These are phyloP conservation scores for Arenaria interpres DNA, from an alignment of 2,113 vertebrate genomes.

Conservation along the genomic window DNA sequence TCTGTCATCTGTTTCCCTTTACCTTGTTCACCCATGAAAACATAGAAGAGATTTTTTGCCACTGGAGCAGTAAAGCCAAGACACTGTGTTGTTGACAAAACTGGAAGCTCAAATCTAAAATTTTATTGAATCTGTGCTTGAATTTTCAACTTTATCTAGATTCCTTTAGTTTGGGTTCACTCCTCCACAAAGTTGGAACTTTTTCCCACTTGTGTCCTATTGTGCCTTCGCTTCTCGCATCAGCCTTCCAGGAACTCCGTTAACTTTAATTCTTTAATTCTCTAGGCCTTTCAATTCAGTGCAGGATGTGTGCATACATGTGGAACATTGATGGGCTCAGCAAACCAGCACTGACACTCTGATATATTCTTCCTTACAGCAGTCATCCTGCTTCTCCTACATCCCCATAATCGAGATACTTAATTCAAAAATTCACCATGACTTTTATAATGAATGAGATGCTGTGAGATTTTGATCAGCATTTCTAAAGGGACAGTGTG, in stretches of 20 bases:
- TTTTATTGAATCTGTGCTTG: background rate
- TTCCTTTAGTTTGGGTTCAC: background rate
- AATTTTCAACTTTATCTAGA: background rate
- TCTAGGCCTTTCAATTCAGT: background rate
- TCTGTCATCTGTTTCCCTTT: background rate
- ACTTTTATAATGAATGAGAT: background rate
- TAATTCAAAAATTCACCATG: background rate
- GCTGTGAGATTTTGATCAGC: background rate
- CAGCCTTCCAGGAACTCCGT: background rate
- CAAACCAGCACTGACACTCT: background rate
- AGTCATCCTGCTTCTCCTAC: background rate
- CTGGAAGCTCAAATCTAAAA: background rate
- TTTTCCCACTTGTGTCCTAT: background rate
- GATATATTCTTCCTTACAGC: background rate
- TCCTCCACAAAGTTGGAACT: background rate
- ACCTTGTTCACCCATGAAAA: background rate
- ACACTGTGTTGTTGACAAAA: background rate
- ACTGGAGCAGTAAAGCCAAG: background rate
- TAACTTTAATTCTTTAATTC: background rate
- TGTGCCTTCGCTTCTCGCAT: background rate
- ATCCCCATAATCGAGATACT: background rate
- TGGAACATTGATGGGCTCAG: background rate
- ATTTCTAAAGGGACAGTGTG: background rate
- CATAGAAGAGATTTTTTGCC: background rate
- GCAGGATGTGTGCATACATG: background rate